These are phyloP conservation scores for Graptemys geographica DNA, from an alignment of 2,797 vertebrate species.

Conservation along the genomic window DNA sequence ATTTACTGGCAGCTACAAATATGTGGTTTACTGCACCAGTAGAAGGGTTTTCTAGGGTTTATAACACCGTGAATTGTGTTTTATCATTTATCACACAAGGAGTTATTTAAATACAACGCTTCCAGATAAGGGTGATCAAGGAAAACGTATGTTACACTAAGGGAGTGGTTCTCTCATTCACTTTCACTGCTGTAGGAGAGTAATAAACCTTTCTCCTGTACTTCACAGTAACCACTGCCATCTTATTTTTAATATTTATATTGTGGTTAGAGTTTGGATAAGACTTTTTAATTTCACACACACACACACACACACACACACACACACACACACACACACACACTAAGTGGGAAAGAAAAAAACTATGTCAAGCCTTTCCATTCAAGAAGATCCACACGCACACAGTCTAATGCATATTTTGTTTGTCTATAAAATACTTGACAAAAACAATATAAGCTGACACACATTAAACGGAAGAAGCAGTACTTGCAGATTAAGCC, in stretches of 20 bases:
- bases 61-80: neutral
- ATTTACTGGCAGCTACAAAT: constrained; percentile 83
- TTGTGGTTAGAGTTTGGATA: neutral
- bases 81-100: constrained; percentile 21
- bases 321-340: no score
- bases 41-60: constrained; percentile 74
- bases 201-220: neutral
- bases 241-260: constrained; percentile 56
- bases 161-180: neutral
- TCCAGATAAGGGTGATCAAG: constrained; percentile 56
- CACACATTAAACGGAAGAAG: neutral
- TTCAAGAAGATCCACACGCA: constrained; percentile 1
- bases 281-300: constrained; percentile 12
- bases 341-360: neutral
- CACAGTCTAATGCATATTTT: constrained; percentile 6
- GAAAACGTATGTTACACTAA: neutral
- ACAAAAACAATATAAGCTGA: neutral
- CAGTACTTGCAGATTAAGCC: neutral
- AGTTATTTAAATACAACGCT: constrained; percentile 24
- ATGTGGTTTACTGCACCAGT: constrained; percentile 75
- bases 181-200: neutral
- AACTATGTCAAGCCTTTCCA: neutral
- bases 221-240: accelerated
- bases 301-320: no score
- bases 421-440: neutral